phyloP scores from a whole-genome alignment of 2,888 invertebrate genomes.

The Trichogramma dendrolimi region DNA sequence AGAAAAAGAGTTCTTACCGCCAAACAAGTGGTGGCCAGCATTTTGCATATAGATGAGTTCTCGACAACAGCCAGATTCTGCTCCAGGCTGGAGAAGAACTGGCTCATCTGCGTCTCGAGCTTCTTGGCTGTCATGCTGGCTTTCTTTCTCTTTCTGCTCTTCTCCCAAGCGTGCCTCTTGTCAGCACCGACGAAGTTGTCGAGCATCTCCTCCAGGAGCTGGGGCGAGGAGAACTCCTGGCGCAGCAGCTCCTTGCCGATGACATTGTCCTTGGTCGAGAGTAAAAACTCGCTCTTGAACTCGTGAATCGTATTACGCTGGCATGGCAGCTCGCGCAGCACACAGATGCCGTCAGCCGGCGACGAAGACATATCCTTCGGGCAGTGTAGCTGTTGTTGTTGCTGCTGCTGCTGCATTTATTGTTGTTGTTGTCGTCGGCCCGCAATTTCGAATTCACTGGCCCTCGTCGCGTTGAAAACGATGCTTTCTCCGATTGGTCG shows the following conservation, averaged over 20 bases:
- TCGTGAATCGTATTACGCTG: not conserved
- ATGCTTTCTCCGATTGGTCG: too few species aligned
- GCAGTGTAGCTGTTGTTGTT: too few species aligned
- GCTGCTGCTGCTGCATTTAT: too few species aligned
- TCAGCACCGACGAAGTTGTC: not conserved
- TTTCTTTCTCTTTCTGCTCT: not conserved
- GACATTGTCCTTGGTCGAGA: not conserved
- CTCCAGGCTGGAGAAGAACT: not conserved
- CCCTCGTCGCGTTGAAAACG: too few species aligned
- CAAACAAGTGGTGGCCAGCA: slow-evolving; percentile 34
- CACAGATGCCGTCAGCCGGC: slow-evolving; percentile 13
- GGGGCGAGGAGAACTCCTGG: not conserved
- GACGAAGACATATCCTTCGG: slow-evolving; percentile 2
- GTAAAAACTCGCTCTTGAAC: not conserved
- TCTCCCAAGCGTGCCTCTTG: not conserved
- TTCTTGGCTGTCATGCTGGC: not conserved
- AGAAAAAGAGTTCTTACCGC: slow-evolving; percentile 17
- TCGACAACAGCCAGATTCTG: slow-evolving; percentile 35
- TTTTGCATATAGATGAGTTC: slow-evolving; percentile 38
- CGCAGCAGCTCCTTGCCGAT: not conserved
- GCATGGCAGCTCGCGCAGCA: slow-evolving; percentile 11
- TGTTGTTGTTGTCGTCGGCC: too few species aligned
- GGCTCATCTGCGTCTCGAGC: slow-evolving; percentile 3
- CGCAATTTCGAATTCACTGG: too few species aligned
- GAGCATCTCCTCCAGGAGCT: not conserved